These are phyloP conservation scores for Aphelenchoides avenae DNA, from an alignment of 1,140 invertebrate species.

Conservation along the genomic window DNA sequence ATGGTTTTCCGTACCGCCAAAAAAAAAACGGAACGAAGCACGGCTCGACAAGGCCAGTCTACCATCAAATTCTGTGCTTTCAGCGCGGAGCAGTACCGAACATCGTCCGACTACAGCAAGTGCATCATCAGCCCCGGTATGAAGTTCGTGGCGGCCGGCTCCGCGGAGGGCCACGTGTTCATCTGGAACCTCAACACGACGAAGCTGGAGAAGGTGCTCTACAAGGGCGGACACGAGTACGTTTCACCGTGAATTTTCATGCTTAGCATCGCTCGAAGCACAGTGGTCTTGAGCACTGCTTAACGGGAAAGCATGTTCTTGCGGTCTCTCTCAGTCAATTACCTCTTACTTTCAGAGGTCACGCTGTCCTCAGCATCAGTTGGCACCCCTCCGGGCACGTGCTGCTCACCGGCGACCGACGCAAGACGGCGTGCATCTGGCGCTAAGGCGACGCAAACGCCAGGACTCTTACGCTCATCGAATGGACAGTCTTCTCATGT, in stretches of 20 bases:
- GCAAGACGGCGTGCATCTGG: conserved; percentile 34
- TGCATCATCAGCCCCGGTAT: conserved; percentile 85
- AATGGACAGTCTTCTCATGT: no score
- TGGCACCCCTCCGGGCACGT: conserved; percentile 32
- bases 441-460: no score
- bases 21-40: no score
- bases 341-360: conserved; percentile 27
- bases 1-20: no score
- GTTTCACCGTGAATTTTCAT: conserved; percentile 13
- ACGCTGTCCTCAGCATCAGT: conserved; percentile 31
- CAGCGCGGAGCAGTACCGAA: conserved; percentile 86
- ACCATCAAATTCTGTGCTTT: conserved; percentile 2
- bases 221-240: conserved; percentile 43
- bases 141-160: conserved; percentile 80
- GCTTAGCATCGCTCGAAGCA: conserved; percentile 1
- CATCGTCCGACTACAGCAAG: conserved; percentile 85
- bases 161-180: conserved; percentile 80
- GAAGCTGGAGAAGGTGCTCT: conserved; percentile 74
- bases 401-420: conserved; percentile 35
- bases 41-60: no score
- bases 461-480: no score
- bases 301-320: no score
- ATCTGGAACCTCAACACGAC: conserved; percentile 80
- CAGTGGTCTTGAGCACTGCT: background rate
- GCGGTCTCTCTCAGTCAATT: no score